Base-by-base conservation (phyloP, 2,797 vertebrate species). In the Acropternis orthonyx region DNA sequence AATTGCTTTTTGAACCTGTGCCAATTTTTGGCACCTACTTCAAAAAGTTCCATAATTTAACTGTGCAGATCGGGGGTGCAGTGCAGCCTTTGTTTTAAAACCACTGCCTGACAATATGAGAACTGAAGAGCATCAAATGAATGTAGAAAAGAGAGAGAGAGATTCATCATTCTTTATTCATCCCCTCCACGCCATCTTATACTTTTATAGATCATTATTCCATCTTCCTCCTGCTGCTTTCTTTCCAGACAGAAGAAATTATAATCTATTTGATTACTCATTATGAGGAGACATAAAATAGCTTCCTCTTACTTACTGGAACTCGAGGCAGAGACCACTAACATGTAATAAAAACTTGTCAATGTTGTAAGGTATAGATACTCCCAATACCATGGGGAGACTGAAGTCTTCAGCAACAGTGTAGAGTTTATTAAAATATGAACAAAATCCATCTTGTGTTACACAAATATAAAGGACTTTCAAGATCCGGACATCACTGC, bases 1-100 rank as follows among this genome's bases (percentile, higher is more conserved):
- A 97, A 97, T 97, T 97, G 96, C 94, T 95, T 96, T 95, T 63
- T 95, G 96, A 95, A 79, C 28, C 52, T 17, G 80, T 73, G 95
- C 96, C 95, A 97, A n/a, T 73, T 93, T 92, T 52, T 81, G 52
- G 94, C 90, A 96, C 85, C 92, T 78, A 93, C 92, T 65, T 96
- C 88, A 78, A 36, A 62, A 39, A 88, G 61, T 72, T 89, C 69
- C 68, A n/a, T 61, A 5, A 76, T 95, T 90, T 86, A 79, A 78
- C 66, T 79, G 4, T 30, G 74, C 55, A 14, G 80, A 86, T 86
- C 21, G 69, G 88, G 91, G 89, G 89, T 80, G 88, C 10, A 2
- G 85, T 62, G 49, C 62, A 92, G 90, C 59, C 77, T 96, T 88
- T 95, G 88, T 96, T 96, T 95, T 87, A 95, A 89, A 95, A 63